A percentile compares a stretch with the other conserved stretches of the same genome.
These are phyloP conservation scores for Cerastis rubricosa DNA, from an alignment of 2,888 invertebrate species.

Conservation along the genomic window DNA sequence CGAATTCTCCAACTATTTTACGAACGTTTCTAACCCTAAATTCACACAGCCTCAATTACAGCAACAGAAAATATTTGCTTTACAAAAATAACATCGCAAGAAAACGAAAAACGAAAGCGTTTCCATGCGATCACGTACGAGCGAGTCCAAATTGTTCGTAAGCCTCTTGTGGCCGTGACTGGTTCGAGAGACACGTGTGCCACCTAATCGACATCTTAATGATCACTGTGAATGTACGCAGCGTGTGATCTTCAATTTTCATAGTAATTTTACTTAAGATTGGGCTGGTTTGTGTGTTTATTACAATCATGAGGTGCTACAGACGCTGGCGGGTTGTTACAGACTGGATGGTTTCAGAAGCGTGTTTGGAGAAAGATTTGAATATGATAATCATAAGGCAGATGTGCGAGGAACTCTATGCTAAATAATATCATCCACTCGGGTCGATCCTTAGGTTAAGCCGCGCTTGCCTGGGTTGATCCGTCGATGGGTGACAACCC, in stretches of 20 bases:
- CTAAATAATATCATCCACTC: too few relatives aligned
- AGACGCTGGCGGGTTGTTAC: not conserved
- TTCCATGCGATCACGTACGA: conserved; percentile 54
- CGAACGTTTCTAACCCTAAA: conserved; percentile 9
- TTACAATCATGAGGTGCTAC: not conserved
- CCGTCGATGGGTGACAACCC: too few relatives aligned
- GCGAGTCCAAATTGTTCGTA: conserved; percentile 61
- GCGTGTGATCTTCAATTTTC: conserved; percentile 56
- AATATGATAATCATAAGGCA: not conserved
- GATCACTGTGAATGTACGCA: conserved; percentile 52
- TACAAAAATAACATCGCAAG: conserved; percentile 54
- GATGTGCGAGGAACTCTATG: not conserved
- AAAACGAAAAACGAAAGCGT: conserved; percentile 45
- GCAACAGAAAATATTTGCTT: conserved; percentile 37
- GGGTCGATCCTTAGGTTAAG: too few relatives aligned
- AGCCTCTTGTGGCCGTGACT: conserved; percentile 65
- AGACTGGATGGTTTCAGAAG: not conserved
- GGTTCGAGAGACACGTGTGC: conserved; percentile 56
- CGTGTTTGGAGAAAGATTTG: not conserved
- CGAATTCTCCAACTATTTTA: not conserved
- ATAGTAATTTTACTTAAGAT: conserved; percentile 39
- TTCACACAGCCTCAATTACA: conserved; percentile 33
- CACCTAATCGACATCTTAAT: conserved; percentile 66
- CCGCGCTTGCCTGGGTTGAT: too few relatives aligned
- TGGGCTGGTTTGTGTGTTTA: not conserved